These are phyloP conservation scores for Thumatha senex DNA, from an alignment of 2,888 invertebrate genomes.

Conservation along the genomic window DNA sequence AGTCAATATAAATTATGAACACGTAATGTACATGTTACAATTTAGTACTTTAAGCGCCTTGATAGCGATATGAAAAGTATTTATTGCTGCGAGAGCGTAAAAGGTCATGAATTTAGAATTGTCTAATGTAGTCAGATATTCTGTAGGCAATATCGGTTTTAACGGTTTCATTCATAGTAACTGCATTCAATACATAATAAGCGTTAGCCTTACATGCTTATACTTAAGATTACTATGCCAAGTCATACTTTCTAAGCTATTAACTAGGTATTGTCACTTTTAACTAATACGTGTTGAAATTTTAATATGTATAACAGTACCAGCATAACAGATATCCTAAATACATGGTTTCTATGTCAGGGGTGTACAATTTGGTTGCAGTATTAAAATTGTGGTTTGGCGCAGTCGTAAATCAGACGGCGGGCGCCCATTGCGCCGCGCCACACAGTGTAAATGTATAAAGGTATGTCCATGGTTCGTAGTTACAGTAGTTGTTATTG, in stretches of 20 bases:
- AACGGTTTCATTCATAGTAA: neutral
- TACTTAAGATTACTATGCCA: neutral
- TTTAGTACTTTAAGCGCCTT: slow-evolving; percentile 20
- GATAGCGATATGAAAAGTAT: slow-evolving; percentile 30
- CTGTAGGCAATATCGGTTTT: slow-evolving; percentile 11
- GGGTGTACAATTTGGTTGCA: slow-evolving; percentile 46
- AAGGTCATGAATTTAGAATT: slow-evolving; percentile 18
- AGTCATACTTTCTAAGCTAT: slow-evolving; percentile 15
- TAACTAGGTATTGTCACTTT: slow-evolving; percentile 19
- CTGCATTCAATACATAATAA: neutral
- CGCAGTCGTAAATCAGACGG: slow-evolving; percentile 67
- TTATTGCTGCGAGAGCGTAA: slow-evolving; percentile 27
- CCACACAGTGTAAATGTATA: slow-evolving; percentile 14
- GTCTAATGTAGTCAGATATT: slow-evolving; percentile 16
- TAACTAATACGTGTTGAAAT: slow-evolving; percentile 19
- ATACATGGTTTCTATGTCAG: slow-evolving; percentile 39
- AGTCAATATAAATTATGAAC: slow-evolving; percentile 29
- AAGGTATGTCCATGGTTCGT: slow-evolving; percentile 12
- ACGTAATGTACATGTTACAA: slow-evolving; percentile 22
- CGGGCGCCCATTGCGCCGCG: slow-evolving; percentile 43
- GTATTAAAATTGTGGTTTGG: slow-evolving; percentile 21
- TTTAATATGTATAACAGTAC: slow-evolving; percentile 25
- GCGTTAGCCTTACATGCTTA: too few species aligned
- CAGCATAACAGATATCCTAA: slow-evolving; percentile 36
- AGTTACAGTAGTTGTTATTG: too few species aligned